Conservation (phyloP, 2,888 invertebrate species). For the Andrena dorsata region DNA sequence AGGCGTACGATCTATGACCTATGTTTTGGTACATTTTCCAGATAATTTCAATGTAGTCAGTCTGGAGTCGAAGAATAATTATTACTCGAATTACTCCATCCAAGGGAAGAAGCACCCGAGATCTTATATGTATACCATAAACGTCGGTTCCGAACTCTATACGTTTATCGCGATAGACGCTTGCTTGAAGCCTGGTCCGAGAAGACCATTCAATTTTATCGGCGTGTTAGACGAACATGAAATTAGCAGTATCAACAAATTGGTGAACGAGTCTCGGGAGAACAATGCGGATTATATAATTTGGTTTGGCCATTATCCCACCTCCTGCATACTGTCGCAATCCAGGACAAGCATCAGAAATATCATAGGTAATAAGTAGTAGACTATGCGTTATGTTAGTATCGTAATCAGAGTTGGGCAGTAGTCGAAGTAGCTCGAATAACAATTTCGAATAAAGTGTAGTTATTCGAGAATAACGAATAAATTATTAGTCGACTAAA, state of each 20-base stretch:
- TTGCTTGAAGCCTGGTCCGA: slow-evolving; percentile 93
- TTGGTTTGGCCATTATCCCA: slow-evolving; percentile 97
- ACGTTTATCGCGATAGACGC: slow-evolving; percentile 96
- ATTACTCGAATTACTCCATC: slow-evolving; percentile 91
- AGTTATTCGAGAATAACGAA: no score
- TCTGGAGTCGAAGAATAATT: slow-evolving; percentile 90
- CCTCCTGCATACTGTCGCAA: slow-evolving; percentile 92
- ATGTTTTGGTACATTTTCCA: slow-evolving; percentile 85
- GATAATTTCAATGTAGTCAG: slow-evolving; percentile 95
- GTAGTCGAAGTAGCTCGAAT: no score
- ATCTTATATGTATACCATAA: slow-evolving; percentile 90
- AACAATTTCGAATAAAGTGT: no score
- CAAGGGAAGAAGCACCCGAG: slow-evolving; percentile 90
- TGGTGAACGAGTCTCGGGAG: slow-evolving; percentile 87
- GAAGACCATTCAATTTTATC: slow-evolving; percentile 96
- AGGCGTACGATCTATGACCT: neutral
- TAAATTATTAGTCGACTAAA: no score
- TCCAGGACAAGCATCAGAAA: slow-evolving; percentile 85
- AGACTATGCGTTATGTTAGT: neutral
- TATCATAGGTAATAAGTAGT: slow-evolving; percentile 77
- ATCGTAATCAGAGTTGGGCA: no score
- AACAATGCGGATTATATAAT: slow-evolving; percentile 88
- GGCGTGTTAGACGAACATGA: slow-evolving; percentile 89
- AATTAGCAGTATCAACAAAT: slow-evolving; percentile 86
- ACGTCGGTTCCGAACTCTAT: slow-evolving; percentile 87